A percentile compares a stretch with the other conserved stretches of the same genome.
phyloP scores from a whole-genome alignment of 2,113 vertebrate genomes.

The Serinus canaria region DNA sequence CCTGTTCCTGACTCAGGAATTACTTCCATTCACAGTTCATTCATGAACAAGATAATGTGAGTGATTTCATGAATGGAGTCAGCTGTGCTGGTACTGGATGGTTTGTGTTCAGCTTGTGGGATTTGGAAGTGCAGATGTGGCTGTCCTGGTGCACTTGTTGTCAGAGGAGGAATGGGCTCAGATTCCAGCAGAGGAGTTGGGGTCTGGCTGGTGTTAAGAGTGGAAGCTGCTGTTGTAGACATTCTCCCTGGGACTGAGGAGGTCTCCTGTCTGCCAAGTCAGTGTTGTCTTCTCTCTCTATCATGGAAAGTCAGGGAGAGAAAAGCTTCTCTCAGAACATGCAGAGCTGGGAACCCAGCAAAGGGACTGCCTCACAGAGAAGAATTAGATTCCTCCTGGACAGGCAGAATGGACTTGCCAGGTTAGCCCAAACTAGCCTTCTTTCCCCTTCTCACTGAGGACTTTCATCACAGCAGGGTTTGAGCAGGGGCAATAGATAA shows the following conservation, averaged over 20 bases:
- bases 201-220: not conserved
- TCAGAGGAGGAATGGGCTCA: not conserved
- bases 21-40: not conserved
- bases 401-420: not conserved
- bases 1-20: slow-evolving; percentile 29
- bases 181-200: not conserved
- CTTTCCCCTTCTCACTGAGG: not conserved
- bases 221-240: not conserved
- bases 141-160: not conserved
- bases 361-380: not conserved
- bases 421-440: not conserved
- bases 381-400: not conserved
- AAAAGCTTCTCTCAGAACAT: not conserved
- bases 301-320: not conserved
- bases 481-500: not conserved
- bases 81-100: not conserved
- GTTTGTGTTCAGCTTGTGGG: not conserved
- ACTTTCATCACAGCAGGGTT: not conserved
- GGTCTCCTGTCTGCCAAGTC: not conserved
- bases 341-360: not conserved
- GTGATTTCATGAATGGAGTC: not conserved
- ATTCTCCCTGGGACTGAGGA: not conserved
- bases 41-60: not conserved
- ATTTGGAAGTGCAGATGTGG: not conserved
- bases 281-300: not conserved